Base-by-base conservation (phyloP, 1,140 invertebrate genomes). In the Pseudobourletiella spinata region DNA sequence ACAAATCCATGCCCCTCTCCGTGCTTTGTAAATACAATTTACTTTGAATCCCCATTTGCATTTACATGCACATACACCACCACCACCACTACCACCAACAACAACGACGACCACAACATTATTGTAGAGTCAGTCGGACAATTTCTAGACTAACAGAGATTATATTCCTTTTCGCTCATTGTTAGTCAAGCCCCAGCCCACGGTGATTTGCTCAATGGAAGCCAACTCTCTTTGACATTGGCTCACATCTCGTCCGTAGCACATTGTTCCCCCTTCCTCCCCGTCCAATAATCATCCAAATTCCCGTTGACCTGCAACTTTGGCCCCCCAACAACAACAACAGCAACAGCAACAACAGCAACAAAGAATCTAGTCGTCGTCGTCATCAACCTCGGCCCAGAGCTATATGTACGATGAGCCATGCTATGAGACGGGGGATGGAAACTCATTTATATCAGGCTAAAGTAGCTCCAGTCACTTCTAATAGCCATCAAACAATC, bases 151-250 rank as follows among this genome's bases (percentile, higher is more conserved):
- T n/a, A n/a, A n/a, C n/a, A n/a, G n/a, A n/a, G n/a, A n/a, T n/a
- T n/a, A n/a, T n/a, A n/a, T 18, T 4, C 4, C 24, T 51, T 26
- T 26, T 26, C 28, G 25, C 48, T 51, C 48, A 51, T 51, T 51
- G 24, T 51, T 51, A 51, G 48, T 51, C 48, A 51, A 51, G 25
- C 44, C 44, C 44, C 15, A 46, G 8, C 18, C 44, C 44, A 46
- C n/a, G n/a, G n/a, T 39, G 32, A 39, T 48, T 25, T 51, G 48
- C 48, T 51, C 48, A 51, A 51, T 51, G 48, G 48, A 51, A 51
- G 48, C 24, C 24, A 51, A 48, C 15, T 22, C 22, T 22, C 28
- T 51, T 51, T 51, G 48, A 51, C 48, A 51, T 51, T 51, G 48
- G 24, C n/a, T 51, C 48, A 51, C 28, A 15, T 14, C 48, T 18